A percentile compares a stretch with the other conserved stretches of the same genome.
Conservation (phyloP, 2,797 vertebrate species). For the Momotus momota region DNA sequence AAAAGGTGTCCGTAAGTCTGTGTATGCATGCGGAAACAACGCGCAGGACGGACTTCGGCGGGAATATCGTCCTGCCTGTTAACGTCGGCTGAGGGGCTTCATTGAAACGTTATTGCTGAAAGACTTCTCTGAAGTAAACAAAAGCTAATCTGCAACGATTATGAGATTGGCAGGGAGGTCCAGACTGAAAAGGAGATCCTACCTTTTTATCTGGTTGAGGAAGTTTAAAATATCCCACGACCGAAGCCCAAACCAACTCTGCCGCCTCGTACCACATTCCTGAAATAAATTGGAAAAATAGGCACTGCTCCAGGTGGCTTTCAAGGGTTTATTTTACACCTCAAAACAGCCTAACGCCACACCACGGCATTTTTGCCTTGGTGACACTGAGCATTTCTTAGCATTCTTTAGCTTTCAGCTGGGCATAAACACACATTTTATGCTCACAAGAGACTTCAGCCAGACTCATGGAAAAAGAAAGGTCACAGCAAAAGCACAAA, state of each 20-base stretch:
- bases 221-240: constrained; percentile 89
- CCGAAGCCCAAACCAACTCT: constrained; percentile 89
- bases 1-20: background rate
- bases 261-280: constrained; percentile 94
- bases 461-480: background rate
- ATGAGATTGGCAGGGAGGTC: background rate
- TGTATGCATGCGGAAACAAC: constrained; percentile 18
- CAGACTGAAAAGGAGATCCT: background rate
- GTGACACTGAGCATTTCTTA: background rate
- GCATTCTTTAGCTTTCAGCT: background rate
- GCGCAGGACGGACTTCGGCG: background rate
- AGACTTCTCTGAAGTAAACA: background rate
- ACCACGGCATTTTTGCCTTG: background rate
- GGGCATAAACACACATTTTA: background rate
- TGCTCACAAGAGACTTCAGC: background rate
- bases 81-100: background rate
- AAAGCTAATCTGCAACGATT: background rate
- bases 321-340: background rate
- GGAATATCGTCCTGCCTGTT: background rate
- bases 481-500: background rate
- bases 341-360: background rate
- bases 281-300: constrained; percentile 58
- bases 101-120: background rate
- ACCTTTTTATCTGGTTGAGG: constrained; percentile 97
- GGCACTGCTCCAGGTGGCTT: background rate